These are phyloP conservation scores for Ctena decussata DNA, from an alignment of 2,888 invertebrate genomes.

Conservation along the genomic window DNA sequence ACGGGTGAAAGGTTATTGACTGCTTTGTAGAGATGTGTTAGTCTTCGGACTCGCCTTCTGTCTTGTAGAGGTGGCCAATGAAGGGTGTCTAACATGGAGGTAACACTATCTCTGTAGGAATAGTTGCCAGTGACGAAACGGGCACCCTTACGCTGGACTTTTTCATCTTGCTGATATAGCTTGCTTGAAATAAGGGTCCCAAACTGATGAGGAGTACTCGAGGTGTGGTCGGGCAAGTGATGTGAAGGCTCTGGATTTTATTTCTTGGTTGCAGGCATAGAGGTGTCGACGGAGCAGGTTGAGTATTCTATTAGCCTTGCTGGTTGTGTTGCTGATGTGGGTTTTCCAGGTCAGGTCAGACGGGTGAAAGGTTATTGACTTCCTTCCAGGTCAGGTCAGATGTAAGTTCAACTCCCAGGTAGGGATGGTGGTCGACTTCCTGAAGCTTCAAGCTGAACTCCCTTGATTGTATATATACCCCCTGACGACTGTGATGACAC, in stretches of 20 bases:
- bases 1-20: not conserved
- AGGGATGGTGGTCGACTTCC: not conserved
- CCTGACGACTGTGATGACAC: no score
- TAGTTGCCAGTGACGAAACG: not conserved
- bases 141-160: not conserved
- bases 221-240: not conserved
- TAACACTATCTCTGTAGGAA: not conserved
- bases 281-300: not conserved
- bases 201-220: no score
- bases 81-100: not conserved
- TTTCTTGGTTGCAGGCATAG: not conserved
- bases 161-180: not conserved
- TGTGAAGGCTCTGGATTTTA: not conserved
- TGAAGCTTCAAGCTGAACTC: no score
- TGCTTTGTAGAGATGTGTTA: not conserved
- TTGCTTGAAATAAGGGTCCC: no score
- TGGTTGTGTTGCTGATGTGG: not conserved
- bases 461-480: no score
- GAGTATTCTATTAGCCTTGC: not conserved
- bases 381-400: not conserved
- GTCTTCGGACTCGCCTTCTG: not conserved
- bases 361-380: no score
- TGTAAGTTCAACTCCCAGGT: not conserved
- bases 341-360: no score
- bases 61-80: not conserved